Percentiles rank a stretch among this genome's conserved stretches.
phyloP scores from a whole-genome alignment of 2,113 vertebrate species.

The Stigmatopora argus region DNA sequence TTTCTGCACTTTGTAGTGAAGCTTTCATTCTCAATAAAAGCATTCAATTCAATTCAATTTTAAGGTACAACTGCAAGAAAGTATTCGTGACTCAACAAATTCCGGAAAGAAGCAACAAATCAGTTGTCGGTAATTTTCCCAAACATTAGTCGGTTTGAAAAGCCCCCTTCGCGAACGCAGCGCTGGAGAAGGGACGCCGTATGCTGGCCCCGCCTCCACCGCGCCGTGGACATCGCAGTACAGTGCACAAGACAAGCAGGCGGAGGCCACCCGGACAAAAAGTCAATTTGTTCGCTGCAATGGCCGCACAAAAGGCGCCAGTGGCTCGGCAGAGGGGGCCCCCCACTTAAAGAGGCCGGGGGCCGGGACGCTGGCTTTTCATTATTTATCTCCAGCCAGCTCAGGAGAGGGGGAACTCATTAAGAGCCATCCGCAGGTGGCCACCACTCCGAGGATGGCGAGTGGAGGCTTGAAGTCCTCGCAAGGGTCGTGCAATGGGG shows the following conservation, averaged over 20 bases:
- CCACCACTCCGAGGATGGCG: conserved; percentile 31
- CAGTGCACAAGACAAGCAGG: conserved; percentile 42
- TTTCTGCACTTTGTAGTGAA: too few species aligned
- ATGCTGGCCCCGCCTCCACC: conserved; percentile 24
- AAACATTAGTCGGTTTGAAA: conserved; percentile 31
- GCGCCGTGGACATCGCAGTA: conserved; percentile 35
- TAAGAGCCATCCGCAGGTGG: conserved; percentile 63
- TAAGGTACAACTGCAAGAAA: too few species aligned
- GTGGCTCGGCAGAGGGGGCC: conserved; percentile 47
- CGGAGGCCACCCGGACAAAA: conserved; percentile 54
- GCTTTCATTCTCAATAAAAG: too few species aligned
- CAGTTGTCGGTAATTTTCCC: background rate
- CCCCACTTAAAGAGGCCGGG: conserved; percentile 41
- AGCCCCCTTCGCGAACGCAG: conserved; percentile 6
- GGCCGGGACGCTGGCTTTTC: conserved; percentile 47
- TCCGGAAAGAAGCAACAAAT: background rate
- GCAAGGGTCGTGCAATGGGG: too few species aligned
- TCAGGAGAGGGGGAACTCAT: conserved; percentile 57
- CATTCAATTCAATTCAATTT: too few species aligned
- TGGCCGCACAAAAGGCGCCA: conserved; percentile 42
- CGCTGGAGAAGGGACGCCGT: conserved; percentile 17
- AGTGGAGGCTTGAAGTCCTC: background rate
- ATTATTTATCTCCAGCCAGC: conserved; percentile 54
- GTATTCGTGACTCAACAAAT: too few species aligned
- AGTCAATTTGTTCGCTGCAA: conserved; percentile 58